A percentile compares a stretch with the other conserved stretches of the same genome.
phyloP scores from a whole-genome alignment of 2,113 vertebrate species.

The Podilymbus podiceps region DNA sequence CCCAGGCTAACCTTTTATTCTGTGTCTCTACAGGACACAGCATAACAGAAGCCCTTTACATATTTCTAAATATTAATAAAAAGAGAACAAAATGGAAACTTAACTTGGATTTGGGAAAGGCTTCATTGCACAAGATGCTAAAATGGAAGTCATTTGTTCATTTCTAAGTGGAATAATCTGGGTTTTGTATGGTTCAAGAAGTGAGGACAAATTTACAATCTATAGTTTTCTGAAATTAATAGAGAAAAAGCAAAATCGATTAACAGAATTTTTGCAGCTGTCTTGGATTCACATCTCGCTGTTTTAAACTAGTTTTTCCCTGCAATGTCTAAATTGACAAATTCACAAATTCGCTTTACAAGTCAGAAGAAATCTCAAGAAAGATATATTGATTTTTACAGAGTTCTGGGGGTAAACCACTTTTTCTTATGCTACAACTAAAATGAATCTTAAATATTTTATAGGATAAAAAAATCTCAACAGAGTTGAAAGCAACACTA shows the following conservation, averaged over 20 bases:
- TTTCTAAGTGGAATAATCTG: neutral
- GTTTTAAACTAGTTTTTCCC: neutral
- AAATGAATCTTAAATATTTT: constrained; percentile 30
- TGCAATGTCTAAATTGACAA: neutral
- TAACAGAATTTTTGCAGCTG: neutral
- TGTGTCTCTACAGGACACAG: neutral
- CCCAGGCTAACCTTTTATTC: neutral
- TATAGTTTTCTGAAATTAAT: neutral
- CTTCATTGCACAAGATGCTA: neutral
- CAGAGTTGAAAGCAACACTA: neutral
- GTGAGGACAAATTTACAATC: neutral
- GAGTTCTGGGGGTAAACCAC: neutral
- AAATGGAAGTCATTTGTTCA: neutral
- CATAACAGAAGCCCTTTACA: neutral
- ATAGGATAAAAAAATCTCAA: neutral
- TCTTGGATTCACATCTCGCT: neutral
- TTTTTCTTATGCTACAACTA: neutral
- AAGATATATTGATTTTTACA: neutral
- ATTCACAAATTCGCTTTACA: neutral
- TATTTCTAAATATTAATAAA: neutral
- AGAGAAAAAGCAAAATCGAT: neutral
- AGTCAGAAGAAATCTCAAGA: constrained; percentile 3
- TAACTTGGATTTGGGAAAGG: neutral
- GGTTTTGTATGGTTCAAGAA: neutral
- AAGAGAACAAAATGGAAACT: neutral